These are phyloP conservation scores for Sander vitreus DNA, from an alignment of 2,113 vertebrate species.

Conservation along the genomic window DNA sequence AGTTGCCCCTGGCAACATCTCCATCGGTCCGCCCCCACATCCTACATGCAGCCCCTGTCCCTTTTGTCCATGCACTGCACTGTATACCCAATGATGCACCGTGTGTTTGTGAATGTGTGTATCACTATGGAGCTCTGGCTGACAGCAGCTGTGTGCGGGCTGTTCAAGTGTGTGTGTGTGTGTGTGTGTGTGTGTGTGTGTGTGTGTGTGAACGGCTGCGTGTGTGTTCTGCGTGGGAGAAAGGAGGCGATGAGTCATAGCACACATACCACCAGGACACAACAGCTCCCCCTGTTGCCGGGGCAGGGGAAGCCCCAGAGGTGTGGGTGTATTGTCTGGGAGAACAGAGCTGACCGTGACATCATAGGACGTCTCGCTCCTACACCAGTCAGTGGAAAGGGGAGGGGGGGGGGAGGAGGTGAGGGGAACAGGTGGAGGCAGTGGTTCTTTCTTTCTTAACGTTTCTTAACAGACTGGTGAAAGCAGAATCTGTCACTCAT, in stretches of 20 bases:
- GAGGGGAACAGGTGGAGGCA: constrained; percentile 69
- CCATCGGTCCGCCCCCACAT: constrained; percentile 64
- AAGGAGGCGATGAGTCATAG: constrained; percentile 83
- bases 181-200: constrained; percentile 41
- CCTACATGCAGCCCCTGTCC: constrained; percentile 54
- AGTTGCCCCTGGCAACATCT: constrained; percentile 75
- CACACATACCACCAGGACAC: constrained; percentile 81
- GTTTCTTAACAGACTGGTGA: not conserved
- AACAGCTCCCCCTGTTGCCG: constrained; percentile 86
- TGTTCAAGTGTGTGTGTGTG: constrained; percentile 16
- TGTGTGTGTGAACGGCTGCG: constrained; percentile 11
- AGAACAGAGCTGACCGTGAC: constrained; percentile 73
- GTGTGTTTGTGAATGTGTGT: constrained; percentile 49
- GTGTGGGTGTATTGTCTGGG: constrained; percentile 84
- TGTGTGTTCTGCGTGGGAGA: constrained; percentile 69
- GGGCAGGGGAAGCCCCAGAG: constrained; percentile 75
- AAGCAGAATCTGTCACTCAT: constrained; percentile 19
- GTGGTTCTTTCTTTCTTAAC: not conserved
- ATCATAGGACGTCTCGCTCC: constrained; percentile 74
- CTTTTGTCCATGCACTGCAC: constrained; percentile 66
- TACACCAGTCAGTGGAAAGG: constrained; percentile 41
- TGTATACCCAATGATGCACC: constrained; percentile 42
- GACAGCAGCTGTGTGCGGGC: constrained; percentile 34
- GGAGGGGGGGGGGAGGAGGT: not conserved
- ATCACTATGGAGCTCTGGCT: constrained; percentile 46